phyloP scores from a whole-genome alignment of 2,113 vertebrate species.

The Chloebia gouldiae region DNA sequence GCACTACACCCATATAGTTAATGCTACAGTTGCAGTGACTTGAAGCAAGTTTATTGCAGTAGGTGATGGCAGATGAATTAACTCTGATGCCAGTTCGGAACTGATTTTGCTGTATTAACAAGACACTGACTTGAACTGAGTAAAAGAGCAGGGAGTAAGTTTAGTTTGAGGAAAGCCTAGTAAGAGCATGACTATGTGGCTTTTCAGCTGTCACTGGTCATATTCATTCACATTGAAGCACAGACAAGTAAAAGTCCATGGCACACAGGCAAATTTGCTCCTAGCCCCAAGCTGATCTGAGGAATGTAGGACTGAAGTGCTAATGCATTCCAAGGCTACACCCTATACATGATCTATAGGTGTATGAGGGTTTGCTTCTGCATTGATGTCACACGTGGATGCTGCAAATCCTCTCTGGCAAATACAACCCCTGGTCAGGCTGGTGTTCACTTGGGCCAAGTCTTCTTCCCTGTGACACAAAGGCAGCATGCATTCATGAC shows the following conservation, averaged over 20 bases:
- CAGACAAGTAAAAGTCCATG: background rate
- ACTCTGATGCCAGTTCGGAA: background rate
- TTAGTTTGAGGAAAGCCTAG: background rate
- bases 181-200: background rate
- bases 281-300: background rate
- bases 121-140: background rate
- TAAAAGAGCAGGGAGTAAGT: background rate
- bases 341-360: accelerated
- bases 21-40: background rate
- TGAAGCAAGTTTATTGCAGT: background rate
- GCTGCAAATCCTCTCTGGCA: background rate
- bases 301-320: background rate
- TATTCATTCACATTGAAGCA: background rate
- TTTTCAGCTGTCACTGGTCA: background rate
- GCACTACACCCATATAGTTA: accelerated
- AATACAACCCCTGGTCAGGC: background rate
- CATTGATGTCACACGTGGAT: background rate
- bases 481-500: background rate
- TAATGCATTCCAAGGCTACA: background rate
- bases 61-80: background rate
- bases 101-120: background rate
- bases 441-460: background rate
- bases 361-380: background rate
- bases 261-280: background rate
- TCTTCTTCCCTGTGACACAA: background rate